Percentiles rank a stretch among this genome's conserved stretches.
These are phyloP conservation scores for Drosophila ogumai DNA, from an alignment of 1,140 invertebrate species.

Conservation along the genomic window DNA sequence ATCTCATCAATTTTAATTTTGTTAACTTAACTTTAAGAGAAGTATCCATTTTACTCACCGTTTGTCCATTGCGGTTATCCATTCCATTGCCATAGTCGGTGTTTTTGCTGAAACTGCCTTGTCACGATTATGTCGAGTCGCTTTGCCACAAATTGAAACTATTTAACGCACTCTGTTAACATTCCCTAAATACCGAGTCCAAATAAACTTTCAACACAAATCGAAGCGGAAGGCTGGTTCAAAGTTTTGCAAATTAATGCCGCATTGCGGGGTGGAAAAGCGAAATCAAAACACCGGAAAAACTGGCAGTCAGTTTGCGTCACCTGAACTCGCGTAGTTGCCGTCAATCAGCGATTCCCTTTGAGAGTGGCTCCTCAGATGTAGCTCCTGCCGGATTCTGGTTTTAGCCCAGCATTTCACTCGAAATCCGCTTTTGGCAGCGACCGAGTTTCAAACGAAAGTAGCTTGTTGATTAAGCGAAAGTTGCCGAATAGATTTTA, in stretches of 20 bases:
- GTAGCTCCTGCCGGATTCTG: conserved; percentile 12
- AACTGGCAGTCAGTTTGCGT: conserved; percentile 33
- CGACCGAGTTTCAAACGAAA: conserved; percentile 7
- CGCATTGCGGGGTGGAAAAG: conserved; percentile 43
- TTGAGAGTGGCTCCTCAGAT: conserved; percentile 19
- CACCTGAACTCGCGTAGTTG: conserved; percentile 37
- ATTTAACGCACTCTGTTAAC: conserved; percentile 9
- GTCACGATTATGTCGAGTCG: conserved; percentile 9
- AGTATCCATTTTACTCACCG: conserved; percentile 63
- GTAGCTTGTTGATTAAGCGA: conserved; percentile 45
- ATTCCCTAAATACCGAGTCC: conserved; percentile 11
- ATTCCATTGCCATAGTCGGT: conserved; percentile 84
- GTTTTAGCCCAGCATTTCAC: conserved; percentile 9
- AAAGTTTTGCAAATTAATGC: conserved; percentile 53
- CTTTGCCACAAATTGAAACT: conserved; percentile 25
- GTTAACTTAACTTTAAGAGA: background rate
- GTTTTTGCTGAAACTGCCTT: conserved; percentile 10
- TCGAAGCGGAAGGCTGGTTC: conserved; percentile 8
- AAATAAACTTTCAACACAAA: conserved; percentile 39
- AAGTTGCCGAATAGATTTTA: conserved; percentile 42
- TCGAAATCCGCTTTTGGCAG: conserved; percentile 30
- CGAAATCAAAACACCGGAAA: conserved; percentile 47
- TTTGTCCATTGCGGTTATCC: conserved; percentile 85
- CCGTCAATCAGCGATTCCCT: conserved; percentile 55
- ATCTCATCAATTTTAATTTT: background rate